These are phyloP conservation scores for Tenthredo amoena DNA, from an alignment of 2,888 invertebrate species.

Conservation along the genomic window DNA sequence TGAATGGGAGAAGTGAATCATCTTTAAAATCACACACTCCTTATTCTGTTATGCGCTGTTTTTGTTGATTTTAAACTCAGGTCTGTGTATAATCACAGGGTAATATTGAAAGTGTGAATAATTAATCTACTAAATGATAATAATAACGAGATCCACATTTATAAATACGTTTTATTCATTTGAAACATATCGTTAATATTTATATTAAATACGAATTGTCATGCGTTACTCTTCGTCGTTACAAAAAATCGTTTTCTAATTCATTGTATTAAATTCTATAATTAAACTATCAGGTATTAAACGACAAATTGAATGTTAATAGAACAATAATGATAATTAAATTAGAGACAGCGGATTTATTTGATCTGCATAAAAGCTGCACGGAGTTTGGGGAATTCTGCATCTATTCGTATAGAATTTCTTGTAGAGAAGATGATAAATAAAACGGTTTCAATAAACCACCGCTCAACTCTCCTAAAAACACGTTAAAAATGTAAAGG, in stretches of 20 bases:
- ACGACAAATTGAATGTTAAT: conserved; percentile 12
- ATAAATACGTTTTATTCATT: conserved; percentile 36
- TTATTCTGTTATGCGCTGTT: background rate
- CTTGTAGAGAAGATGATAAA: background rate
- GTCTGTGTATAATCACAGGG: background rate
- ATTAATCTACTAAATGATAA: background rate
- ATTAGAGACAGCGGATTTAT: background rate
- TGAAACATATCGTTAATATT: conserved; percentile 6
- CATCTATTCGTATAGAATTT: background rate
- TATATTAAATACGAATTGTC: background rate
- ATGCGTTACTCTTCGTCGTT: background rate
- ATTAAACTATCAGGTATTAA: conserved; percentile 5
- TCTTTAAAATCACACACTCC: too few species aligned
- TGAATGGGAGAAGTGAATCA: too few species aligned
- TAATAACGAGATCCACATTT: background rate
- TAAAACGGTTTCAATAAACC: background rate
- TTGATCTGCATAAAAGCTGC: background rate
- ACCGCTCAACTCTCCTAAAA: background rate
- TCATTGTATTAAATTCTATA: background rate
- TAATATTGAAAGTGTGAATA: background rate
- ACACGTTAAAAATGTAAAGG: background rate
- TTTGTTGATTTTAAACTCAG: background rate
- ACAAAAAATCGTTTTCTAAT: background rate
- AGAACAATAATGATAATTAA: background rate
- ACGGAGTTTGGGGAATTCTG: background rate